Evolutionary conservation across 2,888 invertebrate genomes (phyloP).

Genomic region (Xanthia icteritia): DNA sequence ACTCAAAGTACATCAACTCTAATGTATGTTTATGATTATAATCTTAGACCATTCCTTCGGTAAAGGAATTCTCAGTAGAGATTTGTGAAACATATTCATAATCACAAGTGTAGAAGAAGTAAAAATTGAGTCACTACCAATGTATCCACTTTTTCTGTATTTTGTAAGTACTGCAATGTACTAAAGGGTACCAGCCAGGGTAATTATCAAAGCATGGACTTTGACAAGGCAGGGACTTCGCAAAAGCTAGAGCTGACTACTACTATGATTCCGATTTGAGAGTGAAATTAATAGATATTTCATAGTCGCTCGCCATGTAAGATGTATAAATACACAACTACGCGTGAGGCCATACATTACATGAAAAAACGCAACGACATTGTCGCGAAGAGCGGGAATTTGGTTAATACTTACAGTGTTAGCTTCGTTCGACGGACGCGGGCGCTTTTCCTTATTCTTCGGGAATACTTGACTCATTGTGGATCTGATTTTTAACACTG

Average conservation of each 20-base stretch:
- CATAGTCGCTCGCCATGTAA: constrained; percentile 58
- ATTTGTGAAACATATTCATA: not conserved
- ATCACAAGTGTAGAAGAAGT: not conserved
- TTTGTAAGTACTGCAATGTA: not conserved
- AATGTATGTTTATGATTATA: not conserved
- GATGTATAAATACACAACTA: constrained; percentile 74
- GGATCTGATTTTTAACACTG: constrained; percentile 61
- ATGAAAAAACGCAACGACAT: constrained; percentile 69
- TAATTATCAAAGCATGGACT: constrained; percentile 61
- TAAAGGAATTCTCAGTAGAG: not conserved
- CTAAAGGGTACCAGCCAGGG: not conserved
- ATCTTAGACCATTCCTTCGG: not conserved
- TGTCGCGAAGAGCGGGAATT: constrained; percentile 81
- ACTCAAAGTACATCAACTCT: not conserved
- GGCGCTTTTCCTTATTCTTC: constrained; percentile 79
- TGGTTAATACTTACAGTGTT: constrained; percentile 81
- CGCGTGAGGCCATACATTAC: constrained; percentile 78
- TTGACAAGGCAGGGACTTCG: constrained; percentile 61
- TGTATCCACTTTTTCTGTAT: not conserved
- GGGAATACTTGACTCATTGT: constrained; percentile 80
- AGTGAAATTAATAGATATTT: constrained; percentile 30
- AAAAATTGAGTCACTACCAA: not conserved
- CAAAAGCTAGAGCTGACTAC: constrained; percentile 40
- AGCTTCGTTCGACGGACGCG: constrained; percentile 75
- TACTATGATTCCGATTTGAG: not conserved